phyloP scores from a whole-genome alignment of 1,140 invertebrate species.

The Leptopilina clavipes region DNA sequence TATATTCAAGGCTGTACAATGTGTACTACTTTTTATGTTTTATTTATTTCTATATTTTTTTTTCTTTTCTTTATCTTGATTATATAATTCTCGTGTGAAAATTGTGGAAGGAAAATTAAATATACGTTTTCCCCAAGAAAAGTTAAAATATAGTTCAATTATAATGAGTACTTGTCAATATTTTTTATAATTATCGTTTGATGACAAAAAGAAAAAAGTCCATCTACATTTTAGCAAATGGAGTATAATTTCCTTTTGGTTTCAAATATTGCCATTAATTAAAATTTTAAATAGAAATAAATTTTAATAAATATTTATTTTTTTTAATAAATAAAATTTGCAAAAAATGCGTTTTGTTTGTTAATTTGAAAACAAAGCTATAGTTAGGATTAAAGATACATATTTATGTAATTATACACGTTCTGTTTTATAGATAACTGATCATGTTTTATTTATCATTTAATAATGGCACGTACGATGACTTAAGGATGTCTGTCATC shows the following conservation, averaged over 20 bases:
- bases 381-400: background rate
- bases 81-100: background rate
- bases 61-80: background rate
- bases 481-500: slow-evolving; percentile 14
- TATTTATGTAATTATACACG: background rate
- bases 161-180: background rate
- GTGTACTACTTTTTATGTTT: background rate
- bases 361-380: too few species aligned
- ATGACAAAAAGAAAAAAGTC: too few species aligned
- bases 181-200: background rate
- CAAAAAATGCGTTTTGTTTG: too few species aligned
- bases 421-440: background rate
- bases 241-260: too few species aligned
- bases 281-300: too few species aligned
- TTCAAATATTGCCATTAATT: too few species aligned
- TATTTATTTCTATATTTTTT: background rate
- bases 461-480: slow-evolving; percentile 29
- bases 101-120: background rate
- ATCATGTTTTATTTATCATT: slow-evolving; percentile 7
- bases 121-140: background rate
- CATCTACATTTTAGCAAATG: too few species aligned
- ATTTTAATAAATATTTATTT: too few species aligned
- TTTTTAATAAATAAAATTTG: too few species aligned
- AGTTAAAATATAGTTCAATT: background rate
- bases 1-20: slow-evolving; percentile 1